phyloP scores from a whole-genome alignment of 2,113 vertebrate species.

The Dendropsophus ebraccatus region DNA sequence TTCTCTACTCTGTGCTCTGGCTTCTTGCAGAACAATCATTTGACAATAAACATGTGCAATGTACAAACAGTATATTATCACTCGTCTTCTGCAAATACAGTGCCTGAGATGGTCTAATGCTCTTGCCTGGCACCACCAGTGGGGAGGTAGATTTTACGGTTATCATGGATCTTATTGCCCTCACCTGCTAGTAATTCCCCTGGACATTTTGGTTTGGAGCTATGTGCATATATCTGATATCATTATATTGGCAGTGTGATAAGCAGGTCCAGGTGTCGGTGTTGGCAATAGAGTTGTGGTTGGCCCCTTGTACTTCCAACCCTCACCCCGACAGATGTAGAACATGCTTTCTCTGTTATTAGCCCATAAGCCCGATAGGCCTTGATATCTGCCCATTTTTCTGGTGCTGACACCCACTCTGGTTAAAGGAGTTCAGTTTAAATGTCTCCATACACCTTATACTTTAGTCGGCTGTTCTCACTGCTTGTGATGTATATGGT shows the following conservation, averaged over 20 bases:
- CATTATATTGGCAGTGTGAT: no score
- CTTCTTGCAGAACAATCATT: not conserved
- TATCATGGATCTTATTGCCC: not conserved
- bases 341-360: not conserved
- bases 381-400: not conserved
- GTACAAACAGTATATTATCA: not conserved
- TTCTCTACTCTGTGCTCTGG: conserved; percentile 64
- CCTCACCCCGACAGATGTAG: not conserved
- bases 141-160: not conserved
- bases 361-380: not conserved
- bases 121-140: not conserved
- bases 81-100: not conserved
- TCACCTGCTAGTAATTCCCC: no score
- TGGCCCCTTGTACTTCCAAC: not conserved
- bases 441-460: no score
- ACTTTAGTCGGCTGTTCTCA: no score
- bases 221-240: no score
- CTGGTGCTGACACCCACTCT: not conserved
- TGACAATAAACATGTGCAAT: conserved; percentile 10
- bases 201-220: no score
- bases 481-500: no score
- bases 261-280: no score
- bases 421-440: not conserved
- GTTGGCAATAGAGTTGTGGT: not conserved
- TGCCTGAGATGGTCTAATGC: not conserved